These are phyloP conservation scores for Coboldia fuscipes DNA, from an alignment of 1,140 invertebrate genomes.

Conservation along the genomic window DNA sequence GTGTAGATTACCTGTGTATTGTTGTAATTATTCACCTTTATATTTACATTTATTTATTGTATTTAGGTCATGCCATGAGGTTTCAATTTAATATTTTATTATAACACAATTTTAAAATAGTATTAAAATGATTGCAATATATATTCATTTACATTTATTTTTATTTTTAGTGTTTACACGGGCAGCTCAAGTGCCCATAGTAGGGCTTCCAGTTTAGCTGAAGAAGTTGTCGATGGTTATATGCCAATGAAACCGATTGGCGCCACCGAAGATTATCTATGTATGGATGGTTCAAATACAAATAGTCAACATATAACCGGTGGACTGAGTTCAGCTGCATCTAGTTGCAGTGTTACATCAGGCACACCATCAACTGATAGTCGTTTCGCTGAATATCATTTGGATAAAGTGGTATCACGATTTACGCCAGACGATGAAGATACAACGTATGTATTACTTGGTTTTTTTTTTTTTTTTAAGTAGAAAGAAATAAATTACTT, in stretches of 20 bases:
- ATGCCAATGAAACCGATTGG: slow-evolving; percentile 30
- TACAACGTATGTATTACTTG: slow-evolving; percentile 10
- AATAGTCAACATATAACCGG: slow-evolving; percentile 15
- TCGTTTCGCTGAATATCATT: slow-evolving; percentile 34
- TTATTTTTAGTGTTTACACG: slow-evolving; percentile 11
- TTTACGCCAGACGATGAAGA: slow-evolving; percentile 34
- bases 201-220: slow-evolving; percentile 9
- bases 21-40: no score
- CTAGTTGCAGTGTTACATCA: slow-evolving; percentile 49
- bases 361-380: slow-evolving; percentile 41
- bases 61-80: no score
- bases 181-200: slow-evolving; percentile 11
- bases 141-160: no score
- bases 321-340: slow-evolving; percentile 31
- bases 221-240: slow-evolving; percentile 28
- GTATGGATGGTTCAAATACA: slow-evolving; percentile 29
- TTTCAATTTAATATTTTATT: background rate
- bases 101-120: no score
- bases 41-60: no score
- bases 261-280: slow-evolving; percentile 30
- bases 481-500: no score
- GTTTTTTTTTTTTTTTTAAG: no score
- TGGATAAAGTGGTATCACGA: slow-evolving; percentile 42
- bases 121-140: no score
- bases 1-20: no score